Conservation (phyloP, 2,113 vertebrate genomes). For the Delphinus delphis region DNA sequence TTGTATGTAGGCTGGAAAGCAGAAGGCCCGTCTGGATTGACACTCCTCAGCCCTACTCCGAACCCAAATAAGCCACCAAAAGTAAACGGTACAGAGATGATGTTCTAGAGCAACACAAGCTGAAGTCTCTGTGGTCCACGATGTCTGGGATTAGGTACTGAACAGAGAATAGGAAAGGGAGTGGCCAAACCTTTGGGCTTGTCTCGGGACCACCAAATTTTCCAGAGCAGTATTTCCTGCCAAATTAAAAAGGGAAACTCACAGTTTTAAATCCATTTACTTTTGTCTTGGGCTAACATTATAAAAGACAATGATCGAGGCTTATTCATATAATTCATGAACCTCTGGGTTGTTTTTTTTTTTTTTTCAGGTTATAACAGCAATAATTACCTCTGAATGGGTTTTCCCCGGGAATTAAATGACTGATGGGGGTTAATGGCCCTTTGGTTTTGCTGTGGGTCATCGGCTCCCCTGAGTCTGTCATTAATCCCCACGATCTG, state of each 20-base stretch:
- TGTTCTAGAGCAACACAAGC: background rate
- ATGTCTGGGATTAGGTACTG: conserved; percentile 47
- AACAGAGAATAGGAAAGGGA: conserved; percentile 41
- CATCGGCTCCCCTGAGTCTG: conserved; percentile 75
- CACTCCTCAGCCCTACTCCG: background rate
- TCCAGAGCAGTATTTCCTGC: conserved; percentile 20
- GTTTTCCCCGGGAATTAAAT: conserved; percentile 72
- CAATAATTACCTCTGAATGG: conserved; percentile 62
- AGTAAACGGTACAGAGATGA: background rate
- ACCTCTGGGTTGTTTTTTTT: background rate
- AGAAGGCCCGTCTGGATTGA: background rate
- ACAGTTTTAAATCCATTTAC: conserved; percentile 45
- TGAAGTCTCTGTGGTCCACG: background rate
- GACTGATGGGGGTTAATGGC: conserved; percentile 71
- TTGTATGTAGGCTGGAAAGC: background rate
- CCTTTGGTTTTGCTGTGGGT: conserved; percentile 70
- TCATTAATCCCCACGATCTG: conserved; percentile 79
- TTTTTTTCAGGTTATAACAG: conserved; percentile 41
- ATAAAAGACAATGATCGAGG: conserved; percentile 64
- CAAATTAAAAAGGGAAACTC: conserved; percentile 49
- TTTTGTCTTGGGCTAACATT: conserved; percentile 35
- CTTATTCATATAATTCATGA: conserved; percentile 40
- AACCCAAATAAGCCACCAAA: background rate
- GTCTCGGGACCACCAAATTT: background rate
- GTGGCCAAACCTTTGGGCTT: background rate